Percentiles rank a stretch among this genome's conserved stretches.
These are phyloP conservation scores for Lepidocyrtoides sp. DNA, from an alignment of 2,888 invertebrate species.

Conservation along the genomic window DNA sequence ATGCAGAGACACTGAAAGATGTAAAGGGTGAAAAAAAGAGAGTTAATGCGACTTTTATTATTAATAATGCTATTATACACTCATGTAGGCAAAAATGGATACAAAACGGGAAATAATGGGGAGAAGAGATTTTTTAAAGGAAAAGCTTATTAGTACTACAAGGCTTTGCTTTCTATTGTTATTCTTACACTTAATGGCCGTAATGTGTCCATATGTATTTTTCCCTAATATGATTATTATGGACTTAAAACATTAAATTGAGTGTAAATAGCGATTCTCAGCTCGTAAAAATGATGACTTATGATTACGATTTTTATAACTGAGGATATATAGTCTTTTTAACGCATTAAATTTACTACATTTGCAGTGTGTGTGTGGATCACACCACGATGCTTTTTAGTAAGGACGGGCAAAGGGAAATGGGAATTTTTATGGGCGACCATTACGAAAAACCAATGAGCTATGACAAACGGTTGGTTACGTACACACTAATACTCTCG, in stretches of 20 bases:
- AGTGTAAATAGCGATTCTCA: conserved; percentile 71
- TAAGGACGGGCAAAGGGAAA: background rate
- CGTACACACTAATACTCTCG: background rate
- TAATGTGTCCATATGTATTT: conserved; percentile 33
- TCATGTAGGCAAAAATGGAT: background rate
- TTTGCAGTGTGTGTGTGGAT: background rate
- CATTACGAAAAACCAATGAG: conserved; percentile 53
- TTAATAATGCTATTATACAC: conserved; percentile 15
- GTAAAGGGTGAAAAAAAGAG: background rate
- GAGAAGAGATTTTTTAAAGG: too few species aligned
- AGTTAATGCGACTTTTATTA: background rate
- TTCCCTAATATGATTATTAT: conserved; percentile 15
- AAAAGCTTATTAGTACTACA: background rate
- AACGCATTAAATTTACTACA: too few species aligned
- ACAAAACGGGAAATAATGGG: conserved; percentile 18
- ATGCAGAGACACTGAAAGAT: background rate
- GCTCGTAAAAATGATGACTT: conserved; percentile 57
- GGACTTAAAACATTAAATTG: conserved; percentile 50
- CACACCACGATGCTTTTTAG: background rate
- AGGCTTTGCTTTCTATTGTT: background rate
- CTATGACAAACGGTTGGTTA: conserved; percentile 62
- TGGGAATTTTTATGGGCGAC: conserved; percentile 38
- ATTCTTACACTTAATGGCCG: too few species aligned
- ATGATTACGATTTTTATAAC: background rate
- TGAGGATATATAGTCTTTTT: background rate